Conservation (phyloP, 2,888 invertebrate species). For the Lumbricus terrestris region DNA sequence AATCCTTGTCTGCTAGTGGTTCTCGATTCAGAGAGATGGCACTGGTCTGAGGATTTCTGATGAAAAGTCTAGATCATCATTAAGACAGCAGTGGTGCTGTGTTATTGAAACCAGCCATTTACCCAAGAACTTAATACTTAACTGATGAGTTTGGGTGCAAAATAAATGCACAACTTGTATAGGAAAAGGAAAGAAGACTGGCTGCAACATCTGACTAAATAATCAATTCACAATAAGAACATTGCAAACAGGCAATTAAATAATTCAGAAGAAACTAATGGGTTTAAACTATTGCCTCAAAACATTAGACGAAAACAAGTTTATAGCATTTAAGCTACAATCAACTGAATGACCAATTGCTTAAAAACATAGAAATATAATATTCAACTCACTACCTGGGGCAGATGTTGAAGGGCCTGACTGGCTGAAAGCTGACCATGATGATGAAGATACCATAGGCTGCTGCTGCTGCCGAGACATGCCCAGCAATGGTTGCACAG, state of each 20-base stretch:
- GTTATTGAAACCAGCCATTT: background rate
- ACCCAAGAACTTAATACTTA: background rate
- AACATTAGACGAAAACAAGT: background rate
- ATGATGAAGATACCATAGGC: background rate
- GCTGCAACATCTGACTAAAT: background rate
- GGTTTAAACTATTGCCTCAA: background rate
- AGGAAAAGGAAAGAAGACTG: background rate
- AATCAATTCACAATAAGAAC: background rate
- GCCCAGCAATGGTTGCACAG: background rate
- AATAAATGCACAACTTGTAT: no score
- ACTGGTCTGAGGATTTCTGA: conserved; percentile 4
- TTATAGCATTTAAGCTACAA: background rate
- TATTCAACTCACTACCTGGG: background rate
- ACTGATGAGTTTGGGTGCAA: no score
- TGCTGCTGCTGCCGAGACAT: background rate
- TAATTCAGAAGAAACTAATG: background rate
- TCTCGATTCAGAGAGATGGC: background rate
- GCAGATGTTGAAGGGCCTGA: background rate
- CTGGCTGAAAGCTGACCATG: background rate
- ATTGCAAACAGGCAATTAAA: background rate
- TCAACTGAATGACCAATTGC: background rate
- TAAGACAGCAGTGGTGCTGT: conserved; percentile 12
- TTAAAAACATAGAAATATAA: background rate
- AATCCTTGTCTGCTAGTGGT: background rate
- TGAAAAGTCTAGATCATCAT: background rate